phyloP scores from a whole-genome alignment of 2,888 invertebrate species.

The Halocaridina rubra region DNA sequence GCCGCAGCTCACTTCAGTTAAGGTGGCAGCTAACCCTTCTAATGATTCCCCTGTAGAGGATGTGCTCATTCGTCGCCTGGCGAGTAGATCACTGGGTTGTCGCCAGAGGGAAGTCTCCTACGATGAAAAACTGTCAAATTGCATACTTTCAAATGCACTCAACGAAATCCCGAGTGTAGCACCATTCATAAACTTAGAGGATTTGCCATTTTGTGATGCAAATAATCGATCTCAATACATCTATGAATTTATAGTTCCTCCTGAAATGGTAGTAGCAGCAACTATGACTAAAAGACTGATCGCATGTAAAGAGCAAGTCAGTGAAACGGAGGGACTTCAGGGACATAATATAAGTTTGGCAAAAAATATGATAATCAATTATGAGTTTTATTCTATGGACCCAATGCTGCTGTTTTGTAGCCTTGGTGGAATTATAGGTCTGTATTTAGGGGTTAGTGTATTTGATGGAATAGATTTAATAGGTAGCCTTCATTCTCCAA shows the following conservation, averaged over 20 bases:
- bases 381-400: neutral
- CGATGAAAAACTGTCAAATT: neutral
- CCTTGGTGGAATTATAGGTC: neutral
- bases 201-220: neutral
- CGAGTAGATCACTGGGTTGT: constrained; percentile 9
- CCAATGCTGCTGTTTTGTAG: neutral
- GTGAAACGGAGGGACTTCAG: neutral
- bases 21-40: neutral
- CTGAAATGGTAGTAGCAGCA: constrained; percentile 5
- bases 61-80: constrained; percentile 2
- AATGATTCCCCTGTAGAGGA: neutral
- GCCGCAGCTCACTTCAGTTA: constrained; percentile 1
- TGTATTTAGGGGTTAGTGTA: neutral
- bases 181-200: constrained; percentile 12
- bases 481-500: neutral
- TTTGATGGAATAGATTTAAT: neutral
- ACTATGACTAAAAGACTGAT: neutral
- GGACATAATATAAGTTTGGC: neutral
- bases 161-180: neutral
- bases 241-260: neutral
- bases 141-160: neutral
- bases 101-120: neutral
- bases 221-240: neutral
- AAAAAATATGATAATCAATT: constrained; percentile 19
- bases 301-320: neutral